These are phyloP conservation scores for Sebastes jordani DNA, from an alignment of 2,797 vertebrate genomes.

Conservation along the genomic window DNA sequence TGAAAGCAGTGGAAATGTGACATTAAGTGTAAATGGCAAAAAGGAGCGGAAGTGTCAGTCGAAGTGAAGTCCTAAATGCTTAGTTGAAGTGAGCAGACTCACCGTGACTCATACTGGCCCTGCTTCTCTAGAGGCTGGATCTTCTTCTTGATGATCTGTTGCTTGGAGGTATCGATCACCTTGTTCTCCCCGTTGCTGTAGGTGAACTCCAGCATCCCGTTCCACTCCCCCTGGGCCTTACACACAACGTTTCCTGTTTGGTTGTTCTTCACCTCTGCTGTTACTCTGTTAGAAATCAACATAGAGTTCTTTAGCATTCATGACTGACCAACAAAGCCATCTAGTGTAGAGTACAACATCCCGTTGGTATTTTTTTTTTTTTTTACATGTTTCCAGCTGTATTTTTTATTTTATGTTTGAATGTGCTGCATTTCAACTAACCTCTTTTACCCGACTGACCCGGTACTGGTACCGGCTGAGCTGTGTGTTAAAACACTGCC, in stretches of 20 bases:
- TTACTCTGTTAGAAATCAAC: conserved; percentile 79
- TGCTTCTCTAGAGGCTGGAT: conserved; percentile 87
- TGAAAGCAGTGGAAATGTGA: not conserved
- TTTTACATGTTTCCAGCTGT: not conserved
- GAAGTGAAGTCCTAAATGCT: not conserved
- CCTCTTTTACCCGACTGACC: no score
- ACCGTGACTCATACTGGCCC: conserved; percentile 64
- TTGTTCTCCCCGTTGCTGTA: conserved; percentile 90
- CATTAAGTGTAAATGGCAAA: not conserved
- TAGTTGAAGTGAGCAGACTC: conserved; percentile 1
- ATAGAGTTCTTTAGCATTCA: not conserved
- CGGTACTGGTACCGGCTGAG: no score
- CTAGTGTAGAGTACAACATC: not conserved
- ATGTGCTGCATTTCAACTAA: not conserved
- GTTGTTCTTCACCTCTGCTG: conserved; percentile 90
- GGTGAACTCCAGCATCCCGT: conserved; percentile 88
- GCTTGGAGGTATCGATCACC: conserved; percentile 85
- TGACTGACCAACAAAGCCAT: not conserved
- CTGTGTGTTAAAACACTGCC: no score
- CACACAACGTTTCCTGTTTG: conserved; percentile 87
- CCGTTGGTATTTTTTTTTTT: no score
- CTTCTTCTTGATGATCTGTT: conserved; percentile 86
- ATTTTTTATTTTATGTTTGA: not conserved
- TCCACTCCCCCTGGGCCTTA: conserved; percentile 93
- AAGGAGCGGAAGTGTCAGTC: not conserved